A percentile compares a stretch with the other conserved stretches of the same genome.
These are phyloP conservation scores for Scartelaos histophorus DNA, from an alignment of 2,113 vertebrate species.

Conservation along the genomic window DNA sequence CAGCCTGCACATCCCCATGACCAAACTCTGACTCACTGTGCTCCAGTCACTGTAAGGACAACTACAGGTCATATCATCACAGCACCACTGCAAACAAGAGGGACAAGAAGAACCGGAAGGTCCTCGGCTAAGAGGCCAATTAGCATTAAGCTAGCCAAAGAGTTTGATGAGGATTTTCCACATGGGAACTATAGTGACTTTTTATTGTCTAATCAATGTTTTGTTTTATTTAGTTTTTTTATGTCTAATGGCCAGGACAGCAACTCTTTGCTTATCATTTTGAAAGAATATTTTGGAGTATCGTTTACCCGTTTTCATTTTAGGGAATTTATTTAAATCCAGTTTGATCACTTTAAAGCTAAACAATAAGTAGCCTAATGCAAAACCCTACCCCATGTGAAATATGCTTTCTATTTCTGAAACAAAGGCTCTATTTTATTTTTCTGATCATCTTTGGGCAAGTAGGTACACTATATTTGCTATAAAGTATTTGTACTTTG, in stretches of 20 bases:
- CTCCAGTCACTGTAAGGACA: conserved; percentile 23
- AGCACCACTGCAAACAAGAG: conserved; percentile 12
- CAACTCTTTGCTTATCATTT: background rate
- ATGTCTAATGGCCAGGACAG: background rate
- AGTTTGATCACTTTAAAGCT: background rate
- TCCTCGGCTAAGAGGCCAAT: conserved; percentile 23
- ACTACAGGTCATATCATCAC: conserved; percentile 23
- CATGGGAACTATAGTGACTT: background rate
- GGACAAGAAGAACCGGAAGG: conserved; percentile 19
- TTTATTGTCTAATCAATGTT: background rate
- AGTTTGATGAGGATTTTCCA: conserved; percentile 16
- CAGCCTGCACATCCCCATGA: conserved; percentile 99
- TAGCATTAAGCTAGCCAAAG: conserved; percentile 6
- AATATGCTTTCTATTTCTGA: background rate
- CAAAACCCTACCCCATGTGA: background rate
- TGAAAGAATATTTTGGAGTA: background rate
- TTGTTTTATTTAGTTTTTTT: background rate
- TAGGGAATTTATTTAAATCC: background rate
- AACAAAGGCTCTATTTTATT: background rate
- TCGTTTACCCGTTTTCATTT: background rate
- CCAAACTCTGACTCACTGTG: conserved; percentile 89
- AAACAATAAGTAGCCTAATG: background rate
- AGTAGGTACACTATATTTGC: conserved; percentile 34
- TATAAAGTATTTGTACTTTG: conserved; percentile 62
- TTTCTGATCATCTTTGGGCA: conserved; percentile 22